phyloP scores from a whole-genome alignment of 2,113 vertebrate species.

The Grus americana region DNA sequence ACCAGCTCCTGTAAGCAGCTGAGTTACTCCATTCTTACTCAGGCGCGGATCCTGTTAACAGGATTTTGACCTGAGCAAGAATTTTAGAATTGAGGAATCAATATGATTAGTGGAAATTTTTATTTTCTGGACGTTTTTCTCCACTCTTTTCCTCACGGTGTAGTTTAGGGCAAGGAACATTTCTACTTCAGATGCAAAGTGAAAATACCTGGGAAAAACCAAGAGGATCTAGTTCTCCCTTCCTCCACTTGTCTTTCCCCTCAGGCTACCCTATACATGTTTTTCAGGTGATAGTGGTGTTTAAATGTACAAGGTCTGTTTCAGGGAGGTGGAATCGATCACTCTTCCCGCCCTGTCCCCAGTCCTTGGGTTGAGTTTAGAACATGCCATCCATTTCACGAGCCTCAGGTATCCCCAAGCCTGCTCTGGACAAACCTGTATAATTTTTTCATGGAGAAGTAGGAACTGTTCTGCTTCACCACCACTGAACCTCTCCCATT shows the following conservation, averaged over 20 bases:
- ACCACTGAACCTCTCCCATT: rapidly evolving
- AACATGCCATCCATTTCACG: background rate
- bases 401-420: background rate
- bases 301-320: background rate
- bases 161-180: background rate
- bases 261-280: background rate
- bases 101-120: background rate
- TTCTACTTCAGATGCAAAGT: background rate
- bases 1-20: constrained; percentile 37
- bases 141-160: background rate
- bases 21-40: background rate
- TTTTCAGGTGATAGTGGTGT: background rate
- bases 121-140: background rate
- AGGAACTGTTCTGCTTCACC: background rate
- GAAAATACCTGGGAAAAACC: background rate
- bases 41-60: background rate
- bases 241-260: background rate
- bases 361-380: background rate
- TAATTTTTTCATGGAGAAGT: background rate
- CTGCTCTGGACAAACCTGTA: background rate
- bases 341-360: background rate
- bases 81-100: background rate
- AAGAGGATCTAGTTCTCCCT: background rate
- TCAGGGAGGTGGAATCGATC: background rate
- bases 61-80: background rate